Evolutionary conservation across 2,113 vertebrate genomes (phyloP).

Genomic region (Bubo blakistoni): DNA sequence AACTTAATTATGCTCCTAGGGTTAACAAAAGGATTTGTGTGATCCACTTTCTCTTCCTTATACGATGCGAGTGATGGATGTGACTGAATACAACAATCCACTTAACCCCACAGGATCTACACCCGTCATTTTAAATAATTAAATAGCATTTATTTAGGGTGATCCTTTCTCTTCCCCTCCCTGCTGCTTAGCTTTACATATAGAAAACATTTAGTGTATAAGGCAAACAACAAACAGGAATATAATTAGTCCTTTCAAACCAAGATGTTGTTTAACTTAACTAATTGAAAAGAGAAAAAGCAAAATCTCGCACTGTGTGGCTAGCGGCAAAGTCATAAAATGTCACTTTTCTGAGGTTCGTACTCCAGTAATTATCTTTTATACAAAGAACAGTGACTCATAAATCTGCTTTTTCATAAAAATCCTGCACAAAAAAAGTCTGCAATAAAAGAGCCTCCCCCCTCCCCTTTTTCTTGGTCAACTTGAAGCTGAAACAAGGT

Average conservation of each 20-base stretch:
- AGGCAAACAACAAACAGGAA: background rate
- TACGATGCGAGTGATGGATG: background rate
- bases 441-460: background rate
- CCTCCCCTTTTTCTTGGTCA: slow-evolving; percentile 2
- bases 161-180: background rate
- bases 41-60: background rate
- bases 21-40: background rate
- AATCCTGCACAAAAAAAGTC: background rate
- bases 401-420: slow-evolving; percentile 11
- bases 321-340: background rate
- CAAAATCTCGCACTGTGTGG: background rate
- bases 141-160: background rate
- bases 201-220: slow-evolving; percentile 1
- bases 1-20: background rate
- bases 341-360: slow-evolving; percentile 20
- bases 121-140: slow-evolving; percentile 2
- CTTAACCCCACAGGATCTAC: background rate
- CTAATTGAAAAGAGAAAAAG: slow-evolving; percentile 29
- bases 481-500: slow-evolving; percentile 28
- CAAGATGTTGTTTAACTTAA: slow-evolving; percentile 23
- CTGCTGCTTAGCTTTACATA: background rate
- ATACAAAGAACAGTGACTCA: slow-evolving; percentile 33
- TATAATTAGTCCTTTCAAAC: slow-evolving; percentile 35
- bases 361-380: slow-evolving; percentile 40
- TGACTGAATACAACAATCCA: background rate